Evolutionary conservation across 64 coral and sea anemone genomes (phyloP).

Genomic region (Montipora efflorescens): DNA sequence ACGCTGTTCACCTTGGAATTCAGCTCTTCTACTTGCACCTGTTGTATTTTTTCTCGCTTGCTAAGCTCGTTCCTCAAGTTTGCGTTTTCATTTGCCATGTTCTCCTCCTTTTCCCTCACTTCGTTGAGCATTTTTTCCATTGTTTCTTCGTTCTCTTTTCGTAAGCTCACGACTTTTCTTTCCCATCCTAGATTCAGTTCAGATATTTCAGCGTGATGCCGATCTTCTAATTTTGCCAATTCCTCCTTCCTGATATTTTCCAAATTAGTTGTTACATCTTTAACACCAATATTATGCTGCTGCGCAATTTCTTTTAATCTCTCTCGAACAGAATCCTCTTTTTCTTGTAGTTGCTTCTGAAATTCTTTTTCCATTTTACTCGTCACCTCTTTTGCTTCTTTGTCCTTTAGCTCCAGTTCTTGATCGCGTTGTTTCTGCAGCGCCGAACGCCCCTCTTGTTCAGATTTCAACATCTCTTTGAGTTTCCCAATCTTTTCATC

Average conservation of each 20-base stretch:
- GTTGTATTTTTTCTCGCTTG: constrained; percentile 64
- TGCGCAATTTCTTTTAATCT: constrained; percentile 82
- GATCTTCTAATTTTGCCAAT: constrained; percentile 40
- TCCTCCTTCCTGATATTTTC: constrained; percentile 62
- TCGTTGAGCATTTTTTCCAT: constrained; percentile 84
- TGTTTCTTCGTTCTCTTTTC: constrained; percentile 81
- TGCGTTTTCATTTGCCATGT: constrained; percentile 54
- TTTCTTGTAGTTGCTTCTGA: constrained; percentile 68
- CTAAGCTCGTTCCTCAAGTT: constrained; percentile 83
- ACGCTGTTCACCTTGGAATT: constrained; percentile 65
- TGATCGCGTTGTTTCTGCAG: constrained; percentile 59
- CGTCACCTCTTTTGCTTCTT: constrained; percentile 56
- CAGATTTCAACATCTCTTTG: constrained; percentile 76
- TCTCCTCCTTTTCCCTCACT: constrained; percentile 89
- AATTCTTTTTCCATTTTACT: constrained; percentile 59
- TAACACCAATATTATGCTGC: constrained; percentile 78
- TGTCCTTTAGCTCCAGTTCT: constrained; percentile 61
- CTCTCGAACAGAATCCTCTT: constrained; percentile 66
- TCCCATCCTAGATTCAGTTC: constrained; percentile 77
- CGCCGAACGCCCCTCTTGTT: constrained; percentile 58
- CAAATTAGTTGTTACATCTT: constrained; percentile 80
- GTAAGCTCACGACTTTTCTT: constrained; percentile 71
- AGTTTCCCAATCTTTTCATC: constrained; percentile 81
- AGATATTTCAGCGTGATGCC: constrained; percentile 57
- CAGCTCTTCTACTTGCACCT: constrained; percentile 69